Base-by-base conservation (phyloP, 2,888 invertebrate species). In the Agrotis clavis region DNA sequence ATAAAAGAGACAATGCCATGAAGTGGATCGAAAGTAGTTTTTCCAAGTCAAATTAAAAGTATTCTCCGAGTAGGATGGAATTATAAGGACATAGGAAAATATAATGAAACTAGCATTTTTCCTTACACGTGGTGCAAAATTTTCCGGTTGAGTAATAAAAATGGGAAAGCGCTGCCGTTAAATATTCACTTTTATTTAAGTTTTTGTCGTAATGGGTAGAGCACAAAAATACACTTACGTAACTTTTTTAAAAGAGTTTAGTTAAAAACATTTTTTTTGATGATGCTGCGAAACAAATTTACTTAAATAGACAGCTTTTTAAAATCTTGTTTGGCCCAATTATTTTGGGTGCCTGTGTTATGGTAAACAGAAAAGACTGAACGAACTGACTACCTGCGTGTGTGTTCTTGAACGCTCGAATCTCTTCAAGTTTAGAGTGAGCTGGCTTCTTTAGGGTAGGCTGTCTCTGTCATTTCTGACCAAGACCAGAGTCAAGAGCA, bases 181-280 rank as follows among this genome's bases (percentile, higher is more conserved):
- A 50, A 25, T 19, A 75, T 66, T 48, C 19, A 16, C 16, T 76
- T 72, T 56, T 50, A 50, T 41, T 41, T 25, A 45, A n/a, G 35
- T 51, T 50, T 4, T 2, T 16, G 2, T 19, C 45, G 7, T n/a
- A 57, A 51, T n/a, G 21, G 16, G 19, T 30, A n/a, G 6, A 16
- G 48, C 19, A 73, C 35, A 25, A 63, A 50, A 74, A 18, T 0
- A 30, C 6, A 4, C 4, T 0, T 13, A n/a, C n/a, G n/a, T n/a
- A 1, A 16, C 1, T 6, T 11, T 21, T 51, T 71, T n/a, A 13
- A n/a, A 21, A 4, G 7, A 16, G 7, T 19, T 50, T 63, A 11
- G 1, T 2, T 19, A 9, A 30, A 16, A n/a, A 50, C 3, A 50
- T 9, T 18, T 35, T n/a, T n/a, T 50, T 19, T 35, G 19, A 14